A percentile compares a stretch with the other conserved stretches of the same genome.
Conservation (phyloP, 2,797 vertebrate species). For the Oryzias sinensis region DNA sequence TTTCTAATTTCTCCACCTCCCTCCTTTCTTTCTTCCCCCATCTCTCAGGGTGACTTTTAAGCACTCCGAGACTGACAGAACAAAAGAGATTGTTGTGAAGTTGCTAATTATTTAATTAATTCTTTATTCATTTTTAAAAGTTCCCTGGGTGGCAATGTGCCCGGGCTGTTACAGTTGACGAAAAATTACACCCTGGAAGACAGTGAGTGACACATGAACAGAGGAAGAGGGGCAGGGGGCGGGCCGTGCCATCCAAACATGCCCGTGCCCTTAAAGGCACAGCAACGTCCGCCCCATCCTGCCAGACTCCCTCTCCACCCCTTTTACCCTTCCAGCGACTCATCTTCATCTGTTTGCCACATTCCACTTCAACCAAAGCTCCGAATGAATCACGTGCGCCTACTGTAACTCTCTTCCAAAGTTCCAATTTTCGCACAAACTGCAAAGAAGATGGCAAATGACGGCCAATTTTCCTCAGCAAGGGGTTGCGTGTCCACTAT, state of each 20-base stretch:
- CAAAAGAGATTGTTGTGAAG: constrained; percentile 78
- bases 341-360: constrained; percentile 39
- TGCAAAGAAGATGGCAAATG: constrained; percentile 2
- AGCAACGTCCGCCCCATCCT: constrained; percentile 50
- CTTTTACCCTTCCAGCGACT: constrained; percentile 3
- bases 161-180: constrained; percentile 73
- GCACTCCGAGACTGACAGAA: constrained; percentile 73
- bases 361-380: constrained; percentile 67
- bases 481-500: constrained; percentile 46
- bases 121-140: constrained; percentile 83
- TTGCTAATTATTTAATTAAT: constrained; percentile 81
- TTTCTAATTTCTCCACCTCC: constrained; percentile 57
- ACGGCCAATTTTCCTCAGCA: constrained; percentile 50
- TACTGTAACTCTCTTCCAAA: constrained; percentile 47
- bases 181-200: constrained; percentile 77
- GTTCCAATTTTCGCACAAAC: constrained; percentile 41
- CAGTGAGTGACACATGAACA: constrained; percentile 77
- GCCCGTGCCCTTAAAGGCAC: constrained; percentile 70
- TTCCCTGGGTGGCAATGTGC: constrained; percentile 70
- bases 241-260: constrained; percentile 70
- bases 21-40: constrained; percentile 32
- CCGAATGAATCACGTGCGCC: constrained; percentile 57
- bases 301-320: constrained; percentile 8
- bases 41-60: constrained; percentile 70
- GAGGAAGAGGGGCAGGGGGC: constrained; percentile 61